phyloP scores from a whole-genome alignment of 2,797 vertebrate genomes.

The Anisognathus igniventris region DNA sequence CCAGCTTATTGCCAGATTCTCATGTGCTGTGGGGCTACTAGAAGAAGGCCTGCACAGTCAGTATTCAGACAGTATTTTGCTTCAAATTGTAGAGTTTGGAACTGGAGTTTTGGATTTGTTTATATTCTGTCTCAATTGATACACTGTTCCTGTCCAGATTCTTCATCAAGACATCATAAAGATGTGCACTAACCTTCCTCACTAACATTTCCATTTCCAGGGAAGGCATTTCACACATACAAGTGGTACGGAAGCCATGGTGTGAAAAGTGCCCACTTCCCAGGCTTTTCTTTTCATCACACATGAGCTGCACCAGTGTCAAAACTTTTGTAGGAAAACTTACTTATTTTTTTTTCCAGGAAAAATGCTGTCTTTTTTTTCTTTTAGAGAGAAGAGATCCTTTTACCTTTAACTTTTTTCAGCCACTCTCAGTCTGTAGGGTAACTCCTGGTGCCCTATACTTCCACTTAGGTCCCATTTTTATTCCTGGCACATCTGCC shows the following conservation, averaged over 20 bases:
- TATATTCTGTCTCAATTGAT: not conserved
- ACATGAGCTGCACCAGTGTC: not conserved
- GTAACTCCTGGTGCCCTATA: not conserved
- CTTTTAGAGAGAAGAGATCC: not conserved
- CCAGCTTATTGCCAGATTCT: not conserved
- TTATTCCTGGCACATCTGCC: not conserved
- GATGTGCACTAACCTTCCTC: too few relatives aligned
- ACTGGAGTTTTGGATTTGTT: not conserved
- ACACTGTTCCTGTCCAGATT: not conserved
- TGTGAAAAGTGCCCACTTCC: not conserved
- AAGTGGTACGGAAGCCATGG: not conserved
- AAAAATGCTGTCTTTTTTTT: not conserved
- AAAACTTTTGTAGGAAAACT: not conserved
- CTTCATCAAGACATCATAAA: not conserved
- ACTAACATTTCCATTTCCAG: not conserved
- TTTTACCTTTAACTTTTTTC: not conserved
- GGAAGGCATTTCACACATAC: not conserved
- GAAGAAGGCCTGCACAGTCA: not conserved
- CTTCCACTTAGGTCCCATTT: not conserved
- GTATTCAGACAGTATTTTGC: not conserved
- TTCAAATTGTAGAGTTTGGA: not conserved
- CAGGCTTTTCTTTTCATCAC: not conserved
- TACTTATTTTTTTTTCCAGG: not conserved
- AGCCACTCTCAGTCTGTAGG: not conserved
- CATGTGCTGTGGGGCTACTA: accelerated